Conservation (phyloP, 2,113 vertebrate species). For the Seriola rivoliana region DNA sequence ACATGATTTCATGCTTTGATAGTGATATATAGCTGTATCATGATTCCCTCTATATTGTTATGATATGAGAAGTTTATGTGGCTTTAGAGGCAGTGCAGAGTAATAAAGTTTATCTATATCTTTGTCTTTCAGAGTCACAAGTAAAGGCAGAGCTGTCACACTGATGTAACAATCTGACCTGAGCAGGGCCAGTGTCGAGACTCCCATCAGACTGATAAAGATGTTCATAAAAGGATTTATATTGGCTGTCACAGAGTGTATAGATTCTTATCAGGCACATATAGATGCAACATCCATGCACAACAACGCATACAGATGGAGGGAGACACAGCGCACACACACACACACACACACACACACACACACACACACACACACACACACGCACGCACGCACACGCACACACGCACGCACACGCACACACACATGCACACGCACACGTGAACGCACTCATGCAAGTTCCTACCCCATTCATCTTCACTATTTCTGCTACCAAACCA, state of each 20-base stretch:
- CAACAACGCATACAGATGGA: constrained; percentile 27
- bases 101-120: constrained; percentile 67
- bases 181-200: constrained; percentile 58
- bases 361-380: neutral
- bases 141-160: constrained; percentile 74
- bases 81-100: constrained; percentile 28
- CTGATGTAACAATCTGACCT: constrained; percentile 80
- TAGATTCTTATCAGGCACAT: constrained; percentile 74
- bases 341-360: neutral
- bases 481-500: constrained; percentile 55
- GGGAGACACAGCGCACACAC: constrained; percentile 21
- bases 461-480: constrained; percentile 56
- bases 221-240: constrained; percentile 83
- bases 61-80: constrained; percentile 28
- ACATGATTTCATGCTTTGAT: constrained; percentile 12
- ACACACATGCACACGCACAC: neutral
- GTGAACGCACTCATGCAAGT: neutral
- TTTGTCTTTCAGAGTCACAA: constrained; percentile 32
- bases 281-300: constrained; percentile 65
- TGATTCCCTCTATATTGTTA: constrained; percentile 31
- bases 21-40: constrained; percentile 7
- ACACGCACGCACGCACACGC: constrained; percentile 16
- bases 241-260: constrained; percentile 78
- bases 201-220: constrained; percentile 76
- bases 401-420: neutral